Percentiles rank a stretch among this genome's conserved stretches.
These are phyloP conservation scores for Ranitomeya variabilis DNA, from an alignment of 2,113 vertebrate genomes.

Conservation along the genomic window DNA sequence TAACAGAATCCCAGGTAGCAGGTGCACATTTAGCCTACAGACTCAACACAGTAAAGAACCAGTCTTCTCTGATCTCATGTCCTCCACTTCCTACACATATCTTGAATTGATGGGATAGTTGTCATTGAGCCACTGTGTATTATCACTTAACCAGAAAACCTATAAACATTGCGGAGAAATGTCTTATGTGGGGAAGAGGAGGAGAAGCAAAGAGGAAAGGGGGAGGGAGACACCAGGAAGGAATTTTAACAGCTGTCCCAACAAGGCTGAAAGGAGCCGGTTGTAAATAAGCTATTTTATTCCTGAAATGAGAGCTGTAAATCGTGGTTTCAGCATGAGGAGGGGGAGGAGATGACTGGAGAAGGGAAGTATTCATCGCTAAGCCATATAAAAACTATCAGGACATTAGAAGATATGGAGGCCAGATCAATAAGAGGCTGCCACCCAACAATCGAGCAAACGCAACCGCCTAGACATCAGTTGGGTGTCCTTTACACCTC, in stretches of 20 bases:
- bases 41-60: not conserved
- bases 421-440: not conserved
- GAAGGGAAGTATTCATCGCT: not conserved
- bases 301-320: constrained; percentile 30
- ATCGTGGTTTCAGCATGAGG: constrained; percentile 8
- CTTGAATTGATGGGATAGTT: not conserved
- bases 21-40: not conserved
- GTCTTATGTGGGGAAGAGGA: constrained; percentile 10
- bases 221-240: constrained; percentile 34
- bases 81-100: not conserved
- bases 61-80: not conserved
- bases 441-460: not conserved
- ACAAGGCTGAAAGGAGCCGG: constrained; percentile 39
- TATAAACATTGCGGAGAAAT: constrained; percentile 1
- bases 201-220: not conserved
- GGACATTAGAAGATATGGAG: not conserved
- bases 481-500: too few species aligned
- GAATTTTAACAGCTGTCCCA: constrained; percentile 53
- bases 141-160: constrained; percentile 14
- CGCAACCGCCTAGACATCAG: not conserved
- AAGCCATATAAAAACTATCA: not conserved
- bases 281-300: constrained; percentile 45
- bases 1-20: not conserved
- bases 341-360: not conserved
- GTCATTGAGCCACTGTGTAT: not conserved